Conservation (phyloP, 2,797 vertebrate genomes). For the Amphiprion clarkii region DNA sequence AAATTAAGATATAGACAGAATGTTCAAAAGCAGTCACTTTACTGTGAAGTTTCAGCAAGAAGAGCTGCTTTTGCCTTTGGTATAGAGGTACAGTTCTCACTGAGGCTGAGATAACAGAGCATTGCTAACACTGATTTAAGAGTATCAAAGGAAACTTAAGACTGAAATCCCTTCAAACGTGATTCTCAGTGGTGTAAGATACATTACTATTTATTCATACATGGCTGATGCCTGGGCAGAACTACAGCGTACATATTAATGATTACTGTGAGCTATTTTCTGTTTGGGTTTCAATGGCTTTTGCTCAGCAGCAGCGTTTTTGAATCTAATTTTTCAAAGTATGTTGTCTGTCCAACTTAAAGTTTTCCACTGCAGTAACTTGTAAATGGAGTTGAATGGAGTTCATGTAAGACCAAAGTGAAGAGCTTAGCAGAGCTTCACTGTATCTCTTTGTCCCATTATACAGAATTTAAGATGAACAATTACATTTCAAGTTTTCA, state of each 20-base stretch:
- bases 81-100: slow-evolving; percentile 9
- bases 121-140: slow-evolving; percentile 45
- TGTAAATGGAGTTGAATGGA: slow-evolving; percentile 1
- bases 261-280: slow-evolving; percentile 17
- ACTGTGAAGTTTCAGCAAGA: slow-evolving; percentile 12
- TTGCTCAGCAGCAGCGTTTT: slow-evolving; percentile 9
- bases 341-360: slow-evolving; percentile 19
- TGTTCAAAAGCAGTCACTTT: slow-evolving; percentile 18
- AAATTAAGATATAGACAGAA: slow-evolving; percentile 24
- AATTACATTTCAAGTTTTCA: neutral
- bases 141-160: slow-evolving; percentile 57
- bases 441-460: neutral
- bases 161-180: slow-evolving; percentile 49
- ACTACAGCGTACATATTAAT: slow-evolving; percentile 44
- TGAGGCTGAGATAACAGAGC: slow-evolving; percentile 29
- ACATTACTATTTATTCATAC: slow-evolving; percentile 49
- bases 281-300: slow-evolving; percentile 24
- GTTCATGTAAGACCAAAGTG: slow-evolving; percentile 16
- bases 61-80: slow-evolving; percentile 36
- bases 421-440: slow-evolving; percentile 10
- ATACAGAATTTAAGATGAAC: neutral
- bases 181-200: slow-evolving; percentile 45
- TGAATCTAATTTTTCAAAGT: slow-evolving; percentile 16
- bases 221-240: slow-evolving; percentile 49
- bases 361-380: neutral